Evolutionary conservation across 2,797 vertebrate genomes (phyloP).

Genomic region (Taeniopygia guttata): DNA sequence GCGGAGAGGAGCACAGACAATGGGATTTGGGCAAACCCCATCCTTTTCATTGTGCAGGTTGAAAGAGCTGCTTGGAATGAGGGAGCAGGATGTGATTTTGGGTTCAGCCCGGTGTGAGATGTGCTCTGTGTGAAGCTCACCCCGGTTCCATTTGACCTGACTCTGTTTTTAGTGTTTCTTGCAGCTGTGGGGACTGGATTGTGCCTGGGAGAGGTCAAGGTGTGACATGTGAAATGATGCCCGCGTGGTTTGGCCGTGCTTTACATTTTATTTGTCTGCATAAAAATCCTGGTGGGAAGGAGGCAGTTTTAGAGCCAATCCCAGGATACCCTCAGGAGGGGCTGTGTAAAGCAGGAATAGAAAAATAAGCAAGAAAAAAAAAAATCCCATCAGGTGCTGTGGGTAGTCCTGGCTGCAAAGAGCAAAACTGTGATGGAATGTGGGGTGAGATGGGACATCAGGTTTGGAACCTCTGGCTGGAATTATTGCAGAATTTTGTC

Average conservation of each 20-base stretch:
- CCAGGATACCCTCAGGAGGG: neutral
- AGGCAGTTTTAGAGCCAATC: neutral
- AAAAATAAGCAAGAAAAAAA: neutral
- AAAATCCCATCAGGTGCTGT: neutral
- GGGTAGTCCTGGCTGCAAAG: neutral
- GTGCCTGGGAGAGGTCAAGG: neutral
- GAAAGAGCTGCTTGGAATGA: neutral
- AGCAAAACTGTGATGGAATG: neutral
- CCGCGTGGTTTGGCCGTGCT: neutral
- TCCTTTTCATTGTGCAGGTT: neutral
- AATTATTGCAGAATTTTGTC: neutral
- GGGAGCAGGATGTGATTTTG: neutral
- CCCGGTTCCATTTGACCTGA: fast-evolving
- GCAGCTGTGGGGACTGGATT: neutral
- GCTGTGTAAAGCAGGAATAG: neutral
- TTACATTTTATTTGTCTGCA: neutral
- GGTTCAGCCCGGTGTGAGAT: fast-evolving
- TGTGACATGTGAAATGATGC: neutral
- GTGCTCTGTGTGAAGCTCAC: neutral
- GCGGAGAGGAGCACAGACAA: neutral
- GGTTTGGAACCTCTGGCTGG: neutral
- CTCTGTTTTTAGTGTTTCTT: neutral
- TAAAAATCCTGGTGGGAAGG: neutral
- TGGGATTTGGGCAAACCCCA: neutral
- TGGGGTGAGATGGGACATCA: neutral